Evolutionary conservation across 1,140 invertebrate genomes (phyloP).

Genomic region (Lordiphosa clarofinis): DNA sequence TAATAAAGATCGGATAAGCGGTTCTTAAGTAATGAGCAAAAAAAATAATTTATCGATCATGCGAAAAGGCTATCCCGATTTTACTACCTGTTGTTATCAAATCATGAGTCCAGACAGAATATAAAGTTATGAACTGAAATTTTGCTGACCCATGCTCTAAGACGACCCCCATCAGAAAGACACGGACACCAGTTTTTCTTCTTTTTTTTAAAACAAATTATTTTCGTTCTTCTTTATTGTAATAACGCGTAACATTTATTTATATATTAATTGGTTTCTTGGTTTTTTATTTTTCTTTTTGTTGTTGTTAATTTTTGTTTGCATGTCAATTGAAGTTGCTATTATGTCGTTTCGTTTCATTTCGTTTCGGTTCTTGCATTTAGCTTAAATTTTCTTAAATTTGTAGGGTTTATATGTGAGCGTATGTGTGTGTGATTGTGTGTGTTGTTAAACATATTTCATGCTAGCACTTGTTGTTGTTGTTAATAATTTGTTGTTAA

Average conservation of each 20-base stretch:
- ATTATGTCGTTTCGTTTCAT: constrained; percentile 50
- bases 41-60: too few relatives aligned
- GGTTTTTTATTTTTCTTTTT: constrained; percentile 54
- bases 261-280: constrained; percentile 79
- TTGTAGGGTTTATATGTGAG: constrained; percentile 27
- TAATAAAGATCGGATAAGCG: too few relatives aligned
- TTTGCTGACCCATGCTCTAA: too few relatives aligned
- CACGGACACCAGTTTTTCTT: not conserved
- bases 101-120: too few relatives aligned
- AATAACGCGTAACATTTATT: constrained; percentile 80
- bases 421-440: constrained; percentile 32
- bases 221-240: constrained; percentile 79
- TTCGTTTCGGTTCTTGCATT: constrained; percentile 43
- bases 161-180: constrained; percentile 3
- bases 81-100: too few relatives aligned
- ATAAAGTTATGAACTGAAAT: too few relatives aligned
- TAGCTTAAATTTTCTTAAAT: constrained; percentile 36
- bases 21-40: too few relatives aligned
- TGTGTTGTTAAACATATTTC: constrained; percentile 42
- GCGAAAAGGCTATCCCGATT: too few relatives aligned
- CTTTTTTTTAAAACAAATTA: constrained; percentile 78
- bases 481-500: constrained; percentile 22
- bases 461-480: constrained; percentile 29
- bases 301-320: constrained; percentile 44
- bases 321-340: constrained; percentile 43